Conservation (phyloP, 1,140 invertebrate species). For the Octopus bimaculoides region DNA sequence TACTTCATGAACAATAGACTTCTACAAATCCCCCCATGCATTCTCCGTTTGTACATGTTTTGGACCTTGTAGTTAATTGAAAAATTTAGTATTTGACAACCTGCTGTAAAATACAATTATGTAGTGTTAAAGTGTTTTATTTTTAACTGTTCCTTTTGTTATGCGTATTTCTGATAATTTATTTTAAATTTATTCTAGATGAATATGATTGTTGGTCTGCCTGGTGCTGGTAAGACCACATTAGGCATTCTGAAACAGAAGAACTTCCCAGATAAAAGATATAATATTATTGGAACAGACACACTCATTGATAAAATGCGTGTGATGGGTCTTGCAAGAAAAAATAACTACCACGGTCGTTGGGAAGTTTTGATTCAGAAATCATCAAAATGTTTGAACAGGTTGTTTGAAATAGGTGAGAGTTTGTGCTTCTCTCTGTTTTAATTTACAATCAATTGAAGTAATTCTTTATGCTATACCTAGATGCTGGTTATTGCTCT, state of each 20-base stretch:
- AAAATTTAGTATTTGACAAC: too few species aligned
- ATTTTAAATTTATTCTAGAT: slow-evolving; percentile 60
- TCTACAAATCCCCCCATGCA: too few species aligned
- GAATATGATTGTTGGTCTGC: slow-evolving; percentile 88
- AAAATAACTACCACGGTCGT: slow-evolving; percentile 69
- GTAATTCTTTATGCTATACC: not conserved
- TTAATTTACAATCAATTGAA: not conserved
- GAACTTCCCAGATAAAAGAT: slow-evolving; percentile 72
- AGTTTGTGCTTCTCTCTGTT: not conserved
- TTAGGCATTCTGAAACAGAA: slow-evolving; percentile 77
- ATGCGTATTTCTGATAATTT: too few species aligned
- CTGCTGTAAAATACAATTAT: too few species aligned
- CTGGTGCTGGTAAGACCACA: slow-evolving; percentile 84
- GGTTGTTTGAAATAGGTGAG: slow-evolving; percentile 72
- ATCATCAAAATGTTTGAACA: slow-evolving; percentile 79
- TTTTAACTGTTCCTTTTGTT: too few species aligned
- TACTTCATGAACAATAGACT: too few species aligned
- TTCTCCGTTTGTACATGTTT: too few species aligned
- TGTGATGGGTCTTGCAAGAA: slow-evolving; percentile 71
- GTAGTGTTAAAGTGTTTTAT: too few species aligned
- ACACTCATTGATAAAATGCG: slow-evolving; percentile 87
- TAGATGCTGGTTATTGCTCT: not conserved
- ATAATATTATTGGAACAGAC: slow-evolving; percentile 83
- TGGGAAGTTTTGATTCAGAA: slow-evolving; percentile 85
- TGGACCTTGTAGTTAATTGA: too few species aligned